Conservation (phyloP, 1,140 invertebrate species). For the Zaprionus tsacasi region DNA sequence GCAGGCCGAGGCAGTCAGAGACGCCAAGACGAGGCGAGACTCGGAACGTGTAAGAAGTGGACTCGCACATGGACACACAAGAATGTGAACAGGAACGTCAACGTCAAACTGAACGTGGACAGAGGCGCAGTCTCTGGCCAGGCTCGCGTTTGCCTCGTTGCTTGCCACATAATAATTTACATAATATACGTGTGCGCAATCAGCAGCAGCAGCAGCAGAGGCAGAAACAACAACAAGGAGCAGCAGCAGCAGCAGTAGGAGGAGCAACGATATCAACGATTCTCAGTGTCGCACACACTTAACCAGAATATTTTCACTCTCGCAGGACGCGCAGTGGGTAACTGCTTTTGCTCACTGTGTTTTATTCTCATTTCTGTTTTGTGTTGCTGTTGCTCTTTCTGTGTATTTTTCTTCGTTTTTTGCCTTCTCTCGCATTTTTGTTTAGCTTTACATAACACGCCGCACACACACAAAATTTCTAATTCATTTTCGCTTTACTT, state of each 20-base stretch:
- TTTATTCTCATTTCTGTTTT: neutral
- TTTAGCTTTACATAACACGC: conserved; percentile 36
- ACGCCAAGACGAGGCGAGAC: conserved; percentile 10
- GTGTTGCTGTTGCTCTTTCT: conserved; percentile 7
- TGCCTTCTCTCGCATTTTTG: neutral
- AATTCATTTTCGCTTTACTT: conserved; percentile 77
- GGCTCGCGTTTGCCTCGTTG: conserved; percentile 40
- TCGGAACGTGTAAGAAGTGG: conserved; percentile 10
- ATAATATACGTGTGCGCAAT: conserved; percentile 79
- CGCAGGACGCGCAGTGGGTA: conserved; percentile 58
- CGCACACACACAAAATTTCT: conserved; percentile 68
- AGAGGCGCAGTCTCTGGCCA: conserved; percentile 36
- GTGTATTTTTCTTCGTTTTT: conserved; percentile 22
- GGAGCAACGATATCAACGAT: conserved; percentile 32
- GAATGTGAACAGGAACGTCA: neutral
- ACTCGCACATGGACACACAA: neutral
- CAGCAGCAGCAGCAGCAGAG: conserved; percentile 32
- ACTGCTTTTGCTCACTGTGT: neutral
- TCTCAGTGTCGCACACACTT: conserved; percentile 40
- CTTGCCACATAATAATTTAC: conserved; percentile 79
- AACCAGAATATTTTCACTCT: conserved; percentile 75
- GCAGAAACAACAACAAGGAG: conserved; percentile 39
- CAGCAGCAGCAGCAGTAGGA: conserved; percentile 20
- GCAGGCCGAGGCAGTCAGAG: neutral
- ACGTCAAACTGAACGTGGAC: conserved; percentile 9